A percentile compares a stretch with the other conserved stretches of the same genome.
phyloP scores from a whole-genome alignment of 2,797 vertebrate genomes.

The Sparidentex hasta region DNA sequence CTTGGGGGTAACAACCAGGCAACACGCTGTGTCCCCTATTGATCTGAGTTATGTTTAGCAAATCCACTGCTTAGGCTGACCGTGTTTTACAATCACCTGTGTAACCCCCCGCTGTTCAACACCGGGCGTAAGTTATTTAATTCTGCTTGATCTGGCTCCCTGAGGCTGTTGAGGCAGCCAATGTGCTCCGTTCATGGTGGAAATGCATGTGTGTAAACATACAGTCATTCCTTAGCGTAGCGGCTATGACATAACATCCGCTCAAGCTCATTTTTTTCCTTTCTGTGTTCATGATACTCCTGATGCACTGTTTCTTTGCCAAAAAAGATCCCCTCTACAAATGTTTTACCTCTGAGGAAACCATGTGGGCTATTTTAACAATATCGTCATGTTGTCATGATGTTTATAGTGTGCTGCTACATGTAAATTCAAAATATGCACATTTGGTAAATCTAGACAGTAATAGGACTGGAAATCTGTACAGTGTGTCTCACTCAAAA shows the following conservation, averaged over 20 bases:
- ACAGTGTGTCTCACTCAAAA: not conserved
- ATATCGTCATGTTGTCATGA: not conserved
- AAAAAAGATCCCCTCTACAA: not conserved
- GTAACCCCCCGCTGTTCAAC: constrained; percentile 48
- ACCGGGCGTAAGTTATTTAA: constrained; percentile 50
- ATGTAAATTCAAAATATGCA: not conserved
- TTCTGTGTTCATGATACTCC: not conserved
- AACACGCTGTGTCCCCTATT: constrained; percentile 59
- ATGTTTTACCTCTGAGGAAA: not conserved
- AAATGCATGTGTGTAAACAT: not conserved
- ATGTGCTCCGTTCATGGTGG: constrained; percentile 18
- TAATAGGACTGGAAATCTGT: not conserved
- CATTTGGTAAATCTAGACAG: not conserved
- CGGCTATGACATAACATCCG: not conserved
- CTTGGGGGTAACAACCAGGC: constrained; percentile 33
- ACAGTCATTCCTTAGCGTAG: not conserved
- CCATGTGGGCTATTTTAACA: not conserved
- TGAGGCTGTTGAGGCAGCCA: constrained; percentile 32
- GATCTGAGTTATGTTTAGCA: constrained; percentile 64
- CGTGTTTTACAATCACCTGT: constrained; percentile 58
- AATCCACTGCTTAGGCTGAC: constrained; percentile 39
- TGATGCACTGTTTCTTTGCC: not conserved
- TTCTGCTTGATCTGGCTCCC: constrained; percentile 64
- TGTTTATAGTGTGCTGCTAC: no score
- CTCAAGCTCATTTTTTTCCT: not conserved